Conservation (phyloP, 2,888 invertebrate genomes). For the Altica lythri region DNA sequence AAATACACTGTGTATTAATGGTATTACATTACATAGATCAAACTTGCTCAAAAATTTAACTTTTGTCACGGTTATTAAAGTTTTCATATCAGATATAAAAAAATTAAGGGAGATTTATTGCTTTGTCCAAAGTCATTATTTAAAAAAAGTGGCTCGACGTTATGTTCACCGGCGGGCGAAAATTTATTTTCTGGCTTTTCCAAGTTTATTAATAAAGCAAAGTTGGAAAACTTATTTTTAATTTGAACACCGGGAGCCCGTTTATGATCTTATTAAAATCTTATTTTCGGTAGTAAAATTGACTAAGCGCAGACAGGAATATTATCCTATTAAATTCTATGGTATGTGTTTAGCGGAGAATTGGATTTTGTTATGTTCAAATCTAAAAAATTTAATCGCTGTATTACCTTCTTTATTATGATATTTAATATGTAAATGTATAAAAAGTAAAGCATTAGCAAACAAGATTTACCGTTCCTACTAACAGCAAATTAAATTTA, state of each 20-base stretch:
- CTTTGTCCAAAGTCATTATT: neutral
- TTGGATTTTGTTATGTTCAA: too few species aligned
- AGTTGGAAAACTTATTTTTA: constrained; percentile 10
- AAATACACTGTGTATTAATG: too few species aligned
- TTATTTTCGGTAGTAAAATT: constrained; percentile 4
- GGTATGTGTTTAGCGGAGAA: too few species aligned
- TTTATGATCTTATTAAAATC: constrained; percentile 7
- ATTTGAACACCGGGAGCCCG: neutral
- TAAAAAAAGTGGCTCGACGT: neutral
- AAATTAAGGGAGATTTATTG: neutral
- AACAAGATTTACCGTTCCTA: too few species aligned
- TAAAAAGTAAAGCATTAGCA: too few species aligned
- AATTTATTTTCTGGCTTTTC: constrained; percentile 3
- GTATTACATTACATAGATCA: too few species aligned
- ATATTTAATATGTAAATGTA: too few species aligned
- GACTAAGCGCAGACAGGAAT: neutral
- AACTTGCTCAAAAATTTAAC: too few species aligned
- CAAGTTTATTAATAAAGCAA: constrained; percentile 10
- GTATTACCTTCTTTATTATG: too few species aligned
- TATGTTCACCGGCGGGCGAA: neutral
- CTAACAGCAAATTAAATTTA: too few species aligned
- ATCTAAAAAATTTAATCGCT: too few species aligned
- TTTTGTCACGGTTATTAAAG: neutral
- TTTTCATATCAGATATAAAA: neutral
- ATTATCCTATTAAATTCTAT: constrained; percentile 3